Base-by-base conservation (phyloP, 2,797 vertebrate genomes). In the Cuniculus paca region DNA sequence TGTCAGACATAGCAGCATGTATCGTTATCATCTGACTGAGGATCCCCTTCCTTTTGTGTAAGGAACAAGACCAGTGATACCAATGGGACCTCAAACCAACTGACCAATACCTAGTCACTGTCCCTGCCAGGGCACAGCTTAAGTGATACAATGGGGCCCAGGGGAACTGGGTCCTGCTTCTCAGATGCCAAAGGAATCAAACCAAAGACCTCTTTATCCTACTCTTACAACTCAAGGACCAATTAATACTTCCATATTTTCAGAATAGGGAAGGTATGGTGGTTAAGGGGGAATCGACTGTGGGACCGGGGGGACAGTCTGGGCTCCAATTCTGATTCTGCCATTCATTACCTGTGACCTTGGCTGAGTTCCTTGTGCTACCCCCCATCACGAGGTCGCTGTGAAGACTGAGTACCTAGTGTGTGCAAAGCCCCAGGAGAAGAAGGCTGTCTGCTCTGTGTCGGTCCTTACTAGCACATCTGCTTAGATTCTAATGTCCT, bases 41-140 rank as follows among this genome's bases (percentile, higher is more conserved):
- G 68, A 50, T 61, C 2, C 0, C 61, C 50, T 7, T 9, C 75
- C 34, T 16, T 68, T 45, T 48, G 12, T 61, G 3, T 7, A 7
- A 34, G 6, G 36, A 68, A 28, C 5, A 24, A 36, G 31, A 31
- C 34, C 60, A 87, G 77, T 65, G 10, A 56, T 20, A n/a, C 8
- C 28, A 16, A 0, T 1, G 9, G 8, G 7, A 19, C 58, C 63
- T 36, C 54, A 5, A 48, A 12, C 34, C n/a, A 34, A 50, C 52
- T 56, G 34, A 10, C 16, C 63, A 12, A n/a, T 26, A 2, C 2
- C 0, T 19, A 6, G 2, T 24, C 19, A 19, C 52, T 8, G 12
- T 1, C 0, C 52, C 8, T 11, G 68, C 56, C 36, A 10, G 10
- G 6, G 20, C 26, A 12, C 6, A 3, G 2, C 1, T 9, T 7